Conservation (phyloP, 1,140 invertebrate species). For the Ericerus pela region DNA sequence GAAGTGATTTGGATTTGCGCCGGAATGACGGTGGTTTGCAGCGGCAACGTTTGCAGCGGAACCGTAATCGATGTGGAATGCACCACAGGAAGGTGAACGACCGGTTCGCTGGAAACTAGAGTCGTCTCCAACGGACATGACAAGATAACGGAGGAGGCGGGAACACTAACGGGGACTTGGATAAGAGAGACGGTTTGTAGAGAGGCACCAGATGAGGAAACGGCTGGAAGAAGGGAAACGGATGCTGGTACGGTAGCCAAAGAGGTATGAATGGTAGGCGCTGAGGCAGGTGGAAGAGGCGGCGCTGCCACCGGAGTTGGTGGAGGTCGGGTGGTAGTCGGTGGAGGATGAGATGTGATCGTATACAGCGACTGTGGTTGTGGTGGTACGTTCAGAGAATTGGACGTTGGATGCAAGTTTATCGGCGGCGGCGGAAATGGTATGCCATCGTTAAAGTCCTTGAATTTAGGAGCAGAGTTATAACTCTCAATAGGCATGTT, state of each 20-base stretch:
- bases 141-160: slow-evolving; percentile 11
- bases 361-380: slow-evolving; percentile 22
- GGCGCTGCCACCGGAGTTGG: slow-evolving; percentile 26
- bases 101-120: slow-evolving; percentile 11
- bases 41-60: slow-evolving; percentile 22
- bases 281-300: slow-evolving; percentile 30
- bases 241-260: background rate
- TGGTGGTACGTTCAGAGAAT: slow-evolving; percentile 15
- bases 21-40: slow-evolving; percentile 29
- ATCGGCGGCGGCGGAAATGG: background rate
- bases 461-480: too few relatives aligned
- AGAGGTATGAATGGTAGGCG: background rate
- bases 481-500: too few relatives aligned
- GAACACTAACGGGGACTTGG: slow-evolving; percentile 3
- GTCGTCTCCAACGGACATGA: background rate
- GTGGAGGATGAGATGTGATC: slow-evolving; percentile 19
- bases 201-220: slow-evolving; percentile 10
- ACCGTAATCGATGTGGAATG: slow-evolving; percentile 17
- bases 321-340: slow-evolving; percentile 17
- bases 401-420: background rate
- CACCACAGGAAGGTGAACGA: slow-evolving; percentile 5
- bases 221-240: background rate
- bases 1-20: slow-evolving; percentile 33
- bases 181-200: background rate
- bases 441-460: background rate